Conservation (phyloP, 2,888 invertebrate genomes). For the Cenopis cana region DNA sequence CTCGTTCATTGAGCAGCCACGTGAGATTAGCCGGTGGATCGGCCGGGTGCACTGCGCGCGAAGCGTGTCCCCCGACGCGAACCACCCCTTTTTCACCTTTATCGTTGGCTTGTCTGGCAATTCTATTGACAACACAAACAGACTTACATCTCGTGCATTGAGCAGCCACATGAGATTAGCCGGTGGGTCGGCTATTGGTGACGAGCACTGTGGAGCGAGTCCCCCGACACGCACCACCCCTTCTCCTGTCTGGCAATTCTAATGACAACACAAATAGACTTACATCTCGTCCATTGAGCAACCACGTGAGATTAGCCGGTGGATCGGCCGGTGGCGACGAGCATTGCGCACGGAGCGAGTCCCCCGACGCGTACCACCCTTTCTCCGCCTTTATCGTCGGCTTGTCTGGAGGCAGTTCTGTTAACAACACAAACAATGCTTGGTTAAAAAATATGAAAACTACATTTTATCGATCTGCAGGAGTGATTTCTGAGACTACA, state of each 20-base stretch:
- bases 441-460: not conserved
- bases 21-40: slow-evolving; percentile 90
- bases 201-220: slow-evolving; percentile 92
- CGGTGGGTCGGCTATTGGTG: slow-evolving; percentile 90
- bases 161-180: slow-evolving; percentile 91
- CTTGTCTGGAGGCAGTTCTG: slow-evolving; percentile 90
- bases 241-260: slow-evolving; percentile 90
- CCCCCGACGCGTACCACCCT: slow-evolving; percentile 91
- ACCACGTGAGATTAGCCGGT: slow-evolving; percentile 89
- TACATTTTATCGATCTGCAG: not conserved
- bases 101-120: slow-evolving; percentile 89
- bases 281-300: slow-evolving; percentile 91
- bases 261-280: slow-evolving; percentile 74
- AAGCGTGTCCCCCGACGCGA: slow-evolving; percentile 93
- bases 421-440: slow-evolving; percentile 50
- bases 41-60: too few relatives aligned
- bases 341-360: slow-evolving; percentile 92
- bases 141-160: slow-evolving; percentile 91
- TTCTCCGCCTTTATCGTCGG: slow-evolving; percentile 90
- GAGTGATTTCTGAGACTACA: too few relatives aligned
- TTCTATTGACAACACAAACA: slow-evolving; percentile 80
- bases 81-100: slow-evolving; percentile 90
- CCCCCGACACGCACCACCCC: slow-evolving; percentile 91
- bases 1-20: slow-evolving; percentile 91
- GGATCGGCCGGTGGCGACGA: slow-evolving; percentile 91